Conservation (phyloP, 2,888 invertebrate genomes). For the Heliothis peltigera region DNA sequence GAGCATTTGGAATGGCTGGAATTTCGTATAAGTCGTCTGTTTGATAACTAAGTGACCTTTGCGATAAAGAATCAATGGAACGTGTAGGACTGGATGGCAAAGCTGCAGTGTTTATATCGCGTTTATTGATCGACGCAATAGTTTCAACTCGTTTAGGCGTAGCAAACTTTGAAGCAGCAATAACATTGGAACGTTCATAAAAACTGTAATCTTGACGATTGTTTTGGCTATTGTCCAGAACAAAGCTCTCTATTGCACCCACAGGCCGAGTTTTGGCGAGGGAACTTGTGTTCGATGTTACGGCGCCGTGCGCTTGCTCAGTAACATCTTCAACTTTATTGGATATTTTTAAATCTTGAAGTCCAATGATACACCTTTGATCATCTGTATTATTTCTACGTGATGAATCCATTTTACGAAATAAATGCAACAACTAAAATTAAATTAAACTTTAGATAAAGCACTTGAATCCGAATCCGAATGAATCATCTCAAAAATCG, state of each 20-base stretch:
- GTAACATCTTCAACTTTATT: constrained; percentile 87
- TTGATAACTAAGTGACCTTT: constrained; percentile 88
- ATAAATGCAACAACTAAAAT: constrained; percentile 46
- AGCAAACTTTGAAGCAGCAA: constrained; percentile 94
- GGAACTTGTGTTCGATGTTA: constrained; percentile 79
- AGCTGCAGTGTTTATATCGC: constrained; percentile 81
- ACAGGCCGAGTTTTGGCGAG: constrained; percentile 89
- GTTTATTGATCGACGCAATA: constrained; percentile 86
- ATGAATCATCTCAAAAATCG: constrained; percentile 77
- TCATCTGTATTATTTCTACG: constrained; percentile 84
- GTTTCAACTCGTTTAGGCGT: constrained; percentile 93
- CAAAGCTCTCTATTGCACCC: constrained; percentile 92
- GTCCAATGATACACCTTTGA: constrained; percentile 85
- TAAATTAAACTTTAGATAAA: constrained; percentile 43
- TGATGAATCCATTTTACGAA: constrained; percentile 79
- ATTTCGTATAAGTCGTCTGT: constrained; percentile 86
- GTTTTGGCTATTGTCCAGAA: constrained; percentile 87
- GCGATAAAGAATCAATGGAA: constrained; percentile 90
- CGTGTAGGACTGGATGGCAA: constrained; percentile 90
- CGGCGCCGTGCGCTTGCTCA: constrained; percentile 87
- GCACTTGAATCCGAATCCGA: constrained; percentile 61
- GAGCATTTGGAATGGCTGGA: constrained; percentile 80
- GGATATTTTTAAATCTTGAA: constrained; percentile 88
- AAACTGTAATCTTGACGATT: constrained; percentile 87
- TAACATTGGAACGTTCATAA: constrained; percentile 93